Evolutionary conservation across 2,888 invertebrate genomes (phyloP), one percentile per base, ranked within the genome.

Genomic region (Electrophaes corylata): DNA sequence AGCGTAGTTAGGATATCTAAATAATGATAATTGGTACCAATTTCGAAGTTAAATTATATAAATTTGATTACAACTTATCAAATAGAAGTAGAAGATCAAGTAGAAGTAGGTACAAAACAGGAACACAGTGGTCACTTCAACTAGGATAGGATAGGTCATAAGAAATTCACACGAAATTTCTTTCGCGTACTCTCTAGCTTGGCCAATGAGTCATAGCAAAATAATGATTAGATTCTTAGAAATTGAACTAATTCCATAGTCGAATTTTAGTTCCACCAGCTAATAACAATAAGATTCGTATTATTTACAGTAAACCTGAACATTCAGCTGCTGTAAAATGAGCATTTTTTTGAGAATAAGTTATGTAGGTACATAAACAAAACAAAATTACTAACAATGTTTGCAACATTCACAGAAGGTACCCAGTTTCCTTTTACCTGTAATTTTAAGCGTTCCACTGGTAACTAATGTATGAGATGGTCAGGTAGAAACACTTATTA

Each of bases 381-480:
- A 29, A 29, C 10, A 29, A 29, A 26, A 26, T 5, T 10, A 26
- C 26, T 10, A 29, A n/a, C n/a, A 29, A 29, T 29, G 26, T 29
- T 29, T 29, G 26, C 26, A 40, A 20, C 40, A 40, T 37, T 37
- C 4, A 40, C 39, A 40, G 20, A 12, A 11, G n/a, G n/a, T n/a
- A n/a, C n/a, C n/a, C 40, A 10, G 37, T 16, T 16, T 8, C 10
- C 16, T 10, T 44, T 53, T 53, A 53, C 53, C 53, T 53, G 39
- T 37, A 37, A n/a, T 53, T 14, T 33, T 20, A 31, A 53, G 33
- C 20, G 14, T 23, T 39, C 20, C 23, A 20, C 53, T 19, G 31
- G 19, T 11, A 31, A 16, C n/a, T 20, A 46, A 10, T 16, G 3
- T 14, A 37, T 19, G 16, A 19, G 1, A 14, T n/a, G 26, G 10